Evolutionary conservation across 2,797 vertebrate species (phyloP).

Genomic region (Echiichthys vipera): DNA sequence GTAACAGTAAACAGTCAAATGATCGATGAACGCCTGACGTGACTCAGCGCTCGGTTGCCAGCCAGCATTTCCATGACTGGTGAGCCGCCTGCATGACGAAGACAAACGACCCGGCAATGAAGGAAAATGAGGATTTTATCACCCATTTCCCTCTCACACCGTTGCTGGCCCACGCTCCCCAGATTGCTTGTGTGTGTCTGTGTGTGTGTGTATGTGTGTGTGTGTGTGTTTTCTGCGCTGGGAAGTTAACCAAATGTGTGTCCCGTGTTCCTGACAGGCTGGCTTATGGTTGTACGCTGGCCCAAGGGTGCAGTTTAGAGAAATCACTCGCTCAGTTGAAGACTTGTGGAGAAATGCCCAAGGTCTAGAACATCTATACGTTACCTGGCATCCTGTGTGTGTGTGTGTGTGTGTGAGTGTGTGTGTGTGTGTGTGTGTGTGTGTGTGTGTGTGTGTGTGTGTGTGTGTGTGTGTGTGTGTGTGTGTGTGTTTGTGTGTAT

Average conservation of each 20-base stretch:
- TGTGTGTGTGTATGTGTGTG: conserved; percentile 29
- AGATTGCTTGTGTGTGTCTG: conserved; percentile 47
- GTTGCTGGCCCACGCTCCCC: conserved; percentile 56
- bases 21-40: conserved; percentile 77
- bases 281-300: conserved; percentile 61
- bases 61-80: conserved; percentile 71
- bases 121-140: conserved; percentile 85
- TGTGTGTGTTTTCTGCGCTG: conserved; percentile 36
- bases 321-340: conserved; percentile 76
- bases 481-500: conserved; percentile 29
- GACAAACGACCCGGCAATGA: conserved; percentile 80
- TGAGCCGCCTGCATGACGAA: conserved; percentile 67
- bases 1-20: conserved; percentile 74
- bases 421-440: conserved; percentile 31
- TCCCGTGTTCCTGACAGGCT: conserved; percentile 62
- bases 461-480: conserved; percentile 15
- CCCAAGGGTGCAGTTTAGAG: conserved; percentile 79
- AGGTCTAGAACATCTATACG: conserved; percentile 66
- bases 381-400: conserved; percentile 55
- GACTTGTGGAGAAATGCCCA: conserved; percentile 73
- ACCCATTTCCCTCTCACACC: conserved; percentile 79
- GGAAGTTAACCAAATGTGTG: conserved; percentile 78
- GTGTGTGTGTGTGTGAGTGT: conserved; percentile 27
- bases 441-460: conserved; percentile 43
- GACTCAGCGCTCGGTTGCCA: conserved; percentile 74